Evolutionary conservation across 2,888 invertebrate species (phyloP), one percentile per base, ranked within the genome.

Genomic region (Cataglyphis cursor): DNA sequence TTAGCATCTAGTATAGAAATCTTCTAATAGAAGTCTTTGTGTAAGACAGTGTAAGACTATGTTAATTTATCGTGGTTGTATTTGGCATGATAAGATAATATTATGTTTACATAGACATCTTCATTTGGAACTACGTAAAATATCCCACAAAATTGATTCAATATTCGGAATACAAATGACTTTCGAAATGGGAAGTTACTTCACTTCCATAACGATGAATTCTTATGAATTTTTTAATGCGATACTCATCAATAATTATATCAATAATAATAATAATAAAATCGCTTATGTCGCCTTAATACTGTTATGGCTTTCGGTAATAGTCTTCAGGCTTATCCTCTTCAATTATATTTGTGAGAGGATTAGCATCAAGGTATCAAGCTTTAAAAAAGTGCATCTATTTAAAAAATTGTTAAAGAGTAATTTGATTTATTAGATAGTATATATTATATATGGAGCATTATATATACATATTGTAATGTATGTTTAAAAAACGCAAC

Each of bases 101-200:
- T 24, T 24, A 24, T 6, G 15, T 44, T 44, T 1, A 3, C 6
- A 48, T 24, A 75, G 74, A 12, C 74, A 75, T 35, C 74, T 75
- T 35, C 48, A 75, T 35, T 48, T 61, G 21, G 74, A 64, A 21
- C 64, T 75, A 48, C 21, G 48, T 1, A 75, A 51, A 75, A 24
- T 64, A 62, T 75, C 62, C 48, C 15, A 0, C 0, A 31, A 64
- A 6, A 48, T 75, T n/a, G 21, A 64, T 8, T 62, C 44, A 6
- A 51, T 64, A 35, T 74, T 62, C 5, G 74, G 15, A 48, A 31
- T 48, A 62, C 31, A 74, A 35, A 74, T 74, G 74, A 48, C 74
- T 64, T 15, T 48, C 10, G 62, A 75, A 18, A 64, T 75, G 62
- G 0, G 9, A 28, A 24, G n/a, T 21, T 74, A 62, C 62, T 74